Evolutionary conservation across 1,140 invertebrate genomes (phyloP), one percentile per base, ranked within the genome.

Genomic region (Caenorhabditis briggsae): DNA sequence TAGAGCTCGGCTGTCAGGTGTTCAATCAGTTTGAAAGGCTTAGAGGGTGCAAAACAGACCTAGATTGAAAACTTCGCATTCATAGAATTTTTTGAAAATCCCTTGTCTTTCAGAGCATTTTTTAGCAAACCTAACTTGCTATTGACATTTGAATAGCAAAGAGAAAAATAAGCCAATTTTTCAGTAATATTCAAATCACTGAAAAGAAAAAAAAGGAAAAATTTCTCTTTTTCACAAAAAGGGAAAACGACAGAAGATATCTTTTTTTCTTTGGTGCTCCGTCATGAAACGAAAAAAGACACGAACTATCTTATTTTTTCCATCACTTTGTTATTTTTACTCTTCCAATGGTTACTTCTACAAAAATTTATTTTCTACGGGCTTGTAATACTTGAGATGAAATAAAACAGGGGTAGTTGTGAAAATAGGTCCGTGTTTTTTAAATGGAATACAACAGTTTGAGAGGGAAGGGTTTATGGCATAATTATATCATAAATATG

Each of bases 401-500:
- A 78, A 23, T 12, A 78, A 50, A 48, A 12, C 50, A n/a, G 46
- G 20, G 12, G n/a, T 14, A 12, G 8, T n/a, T n/a, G 3, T 43
- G 41, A 33, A 64, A 70, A 46, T 46, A 50, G 18, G 70, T 78
- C 70, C 70, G 70, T 50, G n/a, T 20, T 33, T 33, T 33, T 33
- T 23, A 11, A 53, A 20, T 78, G 70, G 70, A 78, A 78, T 78
- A 78, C 70, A 53, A 50, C 18, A 25, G 46, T 23, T 78, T 9
- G 25, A 14, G 70, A 12, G 46, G 46, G 61, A 33, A 33, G 23
- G n/a, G 46, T 18, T 16, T 70, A 78, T 78, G 70, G 70, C 70
- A 78, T 9, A 48, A 5, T 14, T 53, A 78, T 18, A 48, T 3
- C 50, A 78, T 78, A 78, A 78, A 78, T 78, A 78, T 50, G 70